Evolutionary conservation across 1,140 invertebrate genomes (phyloP), one percentile per base, ranked within the genome.

Genomic region (Amyelois transitella): DNA sequence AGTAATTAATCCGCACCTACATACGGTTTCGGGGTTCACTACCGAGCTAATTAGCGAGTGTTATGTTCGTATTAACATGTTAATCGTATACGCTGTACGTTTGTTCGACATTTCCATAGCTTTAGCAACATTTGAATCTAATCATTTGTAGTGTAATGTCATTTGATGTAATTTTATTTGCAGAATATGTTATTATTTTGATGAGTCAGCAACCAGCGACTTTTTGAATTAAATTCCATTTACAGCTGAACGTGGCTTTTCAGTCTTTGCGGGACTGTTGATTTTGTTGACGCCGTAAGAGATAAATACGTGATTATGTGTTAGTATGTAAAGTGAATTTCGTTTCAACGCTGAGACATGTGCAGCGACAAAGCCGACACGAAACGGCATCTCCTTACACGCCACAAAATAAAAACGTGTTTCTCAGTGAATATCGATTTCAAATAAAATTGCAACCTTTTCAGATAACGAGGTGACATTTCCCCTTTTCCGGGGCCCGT

Each of bases 381-480:
- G 61, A 64, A 62, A 64, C 64, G 58, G 51, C 72, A 66, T 72
- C 67, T 57, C 51, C 58, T 64, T 68, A 66, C 64, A 65, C 50
- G 51, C 49, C 60, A 32, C 44, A 45, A 20, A 58, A 66, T 71
- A 74, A 75, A 76, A 77, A 76, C 76, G 66, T 81, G 64, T 80
- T 64, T 81, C 69, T 71, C 72, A 72, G 69, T 73, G 81, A 81
- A 84, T 86, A 87, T 87, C 84, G 84, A 86, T 87, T 87, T 87
- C 84, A 81, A 84, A 87, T 87, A 87, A 87, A 84, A 84, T 86
- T 85, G 82, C 79, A 87, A 81, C 84, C 76, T 86, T 87, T 84
- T 80, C 71, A 79, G 75, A 86, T 86, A 87, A 87, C 81, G 81
- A 86, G 81, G 81, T 85, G 84, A 82, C 77, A 76, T 81, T 81